These are phyloP conservation scores for Brachyptera risi DNA, from an alignment of 2,888 invertebrate species.

Conservation along the genomic window DNA sequence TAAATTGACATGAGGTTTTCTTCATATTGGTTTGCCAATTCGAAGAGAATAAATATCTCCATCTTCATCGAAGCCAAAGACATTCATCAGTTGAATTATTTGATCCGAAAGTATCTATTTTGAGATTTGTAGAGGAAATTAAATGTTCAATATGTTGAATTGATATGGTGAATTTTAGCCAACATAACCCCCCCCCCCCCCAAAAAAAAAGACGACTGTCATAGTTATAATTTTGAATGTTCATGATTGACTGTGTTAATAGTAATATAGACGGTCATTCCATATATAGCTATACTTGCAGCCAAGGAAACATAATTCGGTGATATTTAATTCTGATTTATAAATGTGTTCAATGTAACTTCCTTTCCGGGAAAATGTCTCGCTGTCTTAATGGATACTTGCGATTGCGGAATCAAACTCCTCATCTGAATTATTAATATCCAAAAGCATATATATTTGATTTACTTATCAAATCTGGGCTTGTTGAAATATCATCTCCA, in stretches of 20 bases:
- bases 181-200: background rate
- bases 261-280: too few relatives aligned
- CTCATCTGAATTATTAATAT: background rate
- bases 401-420: background rate
- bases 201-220: background rate
- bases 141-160: background rate
- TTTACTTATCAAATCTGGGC: too few relatives aligned
- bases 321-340: background rate
- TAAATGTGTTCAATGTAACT: too few relatives aligned
- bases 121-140: background rate
- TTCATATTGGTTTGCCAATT: background rate
- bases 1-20: background rate
- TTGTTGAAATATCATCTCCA: background rate
- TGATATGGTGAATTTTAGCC: background rate
- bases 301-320: background rate
- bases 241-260: background rate
- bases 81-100: background rate
- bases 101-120: background rate
- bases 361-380: background rate
- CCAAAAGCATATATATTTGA: too few relatives aligned
- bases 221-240: background rate
- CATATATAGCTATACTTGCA: too few relatives aligned
- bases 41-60: background rate
- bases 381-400: background rate
- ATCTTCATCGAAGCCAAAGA: background rate